Evolutionary conservation across 2,888 invertebrate species (phyloP), one percentile per base, ranked within the genome.

Genomic region (Leptopilina drosophilae): DNA sequence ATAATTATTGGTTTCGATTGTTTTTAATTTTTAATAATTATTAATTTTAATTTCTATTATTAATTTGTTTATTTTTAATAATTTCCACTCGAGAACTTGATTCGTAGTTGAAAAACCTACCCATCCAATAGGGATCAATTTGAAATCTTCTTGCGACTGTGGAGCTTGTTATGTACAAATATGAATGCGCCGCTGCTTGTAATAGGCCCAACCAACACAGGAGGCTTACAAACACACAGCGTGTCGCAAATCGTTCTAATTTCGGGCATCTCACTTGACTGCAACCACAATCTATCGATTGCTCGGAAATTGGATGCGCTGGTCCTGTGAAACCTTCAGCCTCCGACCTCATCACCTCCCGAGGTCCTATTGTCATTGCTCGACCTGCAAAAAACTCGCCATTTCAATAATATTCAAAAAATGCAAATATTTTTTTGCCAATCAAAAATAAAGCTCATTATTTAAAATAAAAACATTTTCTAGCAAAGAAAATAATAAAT

Each of bases 221-320:
- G 4, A 91, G 82, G 33, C 85, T 84, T 15, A 91, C 85, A 81
- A 89, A 91, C 12, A 89, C 77, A 75, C 88, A 80, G 7, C 91
- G 85, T 3, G 91, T 91, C 4, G 91, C 91, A 65, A 89, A 91
- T 86, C 87, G 90, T 1, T 88, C 88, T 76, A 91, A 87, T 86
- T 86, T 88, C 12, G 90, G 90, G 59, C 89, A 90, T 77, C 82
- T 89, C 56, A 89, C 78, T 80, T 88, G 89, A 64, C 82, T 86
- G 81, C 91, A 92, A 56, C 91, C 91, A 77, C 91, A 92, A 78
- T 91, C 91, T 64, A 92, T 86, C 76, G 89, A 88, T 81, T 90
- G 84, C 42, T 81, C 85, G 1, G 91, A 89, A 83, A 91, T 89
- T 12, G 90, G 89, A 84, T 91, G 89, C 8, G 90, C 90, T 64